Evolutionary conservation across 1,140 invertebrate species (phyloP).

Genomic region (Drosophila parabipectinata): DNA sequence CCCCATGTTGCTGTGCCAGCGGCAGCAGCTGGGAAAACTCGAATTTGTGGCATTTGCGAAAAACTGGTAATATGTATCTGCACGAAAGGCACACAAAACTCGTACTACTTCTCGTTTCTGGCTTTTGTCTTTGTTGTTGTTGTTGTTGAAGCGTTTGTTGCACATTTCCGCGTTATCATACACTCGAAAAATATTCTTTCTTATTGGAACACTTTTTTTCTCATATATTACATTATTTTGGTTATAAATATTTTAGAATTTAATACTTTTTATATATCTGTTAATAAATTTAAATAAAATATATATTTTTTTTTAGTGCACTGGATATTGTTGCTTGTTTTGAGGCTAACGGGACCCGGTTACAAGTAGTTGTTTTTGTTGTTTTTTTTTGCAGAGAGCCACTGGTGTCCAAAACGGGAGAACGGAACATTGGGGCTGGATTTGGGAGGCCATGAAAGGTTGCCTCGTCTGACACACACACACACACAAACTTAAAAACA

Average conservation of each 20-base stretch:
- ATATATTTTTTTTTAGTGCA: background rate
- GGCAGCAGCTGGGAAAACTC: slow-evolving; percentile 75
- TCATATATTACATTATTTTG: background rate
- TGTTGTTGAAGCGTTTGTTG: slow-evolving; percentile 20
- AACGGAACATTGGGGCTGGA: slow-evolving; percentile 1
- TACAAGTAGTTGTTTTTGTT: slow-evolving; percentile 35
- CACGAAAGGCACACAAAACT: slow-evolving; percentile 54
- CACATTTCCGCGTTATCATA: slow-evolving; percentile 65
- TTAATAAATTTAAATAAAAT: background rate
- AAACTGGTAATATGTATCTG: slow-evolving; percentile 73
- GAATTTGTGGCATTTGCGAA: slow-evolving; percentile 61
- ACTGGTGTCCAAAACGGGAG: slow-evolving; percentile 37
- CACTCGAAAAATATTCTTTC: slow-evolving; percentile 4
- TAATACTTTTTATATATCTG: background rate
- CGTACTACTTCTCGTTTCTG: slow-evolving; percentile 33
- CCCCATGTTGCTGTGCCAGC: slow-evolving; percentile 45
- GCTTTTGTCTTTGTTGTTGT: slow-evolving; percentile 6
- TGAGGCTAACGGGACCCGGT: slow-evolving; percentile 34
- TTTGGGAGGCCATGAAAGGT: slow-evolving; percentile 4
- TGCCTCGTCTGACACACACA: slow-evolving; percentile 31
- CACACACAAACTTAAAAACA: slow-evolving; percentile 17
- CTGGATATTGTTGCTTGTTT: slow-evolving; percentile 18
- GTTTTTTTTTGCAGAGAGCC: slow-evolving; percentile 14
- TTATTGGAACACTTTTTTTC: background rate
- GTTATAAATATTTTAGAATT: background rate